phyloP scores from a whole-genome alignment of 1,140 invertebrate species.

The Drosophila kepulauana region DNA sequence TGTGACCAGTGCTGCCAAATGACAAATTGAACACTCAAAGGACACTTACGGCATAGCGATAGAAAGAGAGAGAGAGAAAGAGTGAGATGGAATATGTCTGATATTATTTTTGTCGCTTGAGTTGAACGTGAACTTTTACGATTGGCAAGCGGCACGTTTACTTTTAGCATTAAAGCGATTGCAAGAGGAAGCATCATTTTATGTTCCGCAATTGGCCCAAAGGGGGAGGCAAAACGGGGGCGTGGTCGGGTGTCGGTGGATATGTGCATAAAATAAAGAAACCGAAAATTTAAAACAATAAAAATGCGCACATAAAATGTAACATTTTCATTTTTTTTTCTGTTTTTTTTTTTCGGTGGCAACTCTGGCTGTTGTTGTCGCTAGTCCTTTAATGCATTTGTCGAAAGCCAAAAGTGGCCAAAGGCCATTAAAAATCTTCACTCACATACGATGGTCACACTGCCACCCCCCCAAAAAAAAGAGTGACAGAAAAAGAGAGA shows the following conservation, averaged over 20 bases:
- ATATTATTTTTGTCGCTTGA: background rate
- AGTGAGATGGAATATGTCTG: background rate
- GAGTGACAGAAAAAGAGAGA: background rate
- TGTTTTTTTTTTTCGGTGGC: background rate
- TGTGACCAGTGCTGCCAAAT: conserved; percentile 26
- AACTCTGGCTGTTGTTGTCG: conserved; percentile 3
- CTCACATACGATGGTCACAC: conserved; percentile 4
- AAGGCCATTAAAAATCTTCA: conserved; percentile 65
- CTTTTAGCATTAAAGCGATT: conserved; percentile 64
- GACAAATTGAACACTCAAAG: conserved; percentile 33
- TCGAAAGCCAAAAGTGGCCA: conserved; percentile 51
- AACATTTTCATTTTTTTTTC: conserved; percentile 23
- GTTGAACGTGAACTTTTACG: conserved; percentile 52
- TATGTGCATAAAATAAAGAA: conserved; percentile 20
- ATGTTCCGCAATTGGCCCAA: conserved; percentile 35
- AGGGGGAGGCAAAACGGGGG: background rate
- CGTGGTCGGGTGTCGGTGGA: background rate
- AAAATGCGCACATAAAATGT: conserved; percentile 73
- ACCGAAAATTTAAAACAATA: conserved; percentile 73
- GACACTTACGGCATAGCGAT: conserved; percentile 3
- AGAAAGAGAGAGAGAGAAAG: background rate
- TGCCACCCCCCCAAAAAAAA: background rate
- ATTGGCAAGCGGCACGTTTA: conserved; percentile 66
- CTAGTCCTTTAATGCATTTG: conserved; percentile 56
- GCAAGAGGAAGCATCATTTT: conserved; percentile 37